These are phyloP conservation scores for Oscheius sp. DNA, from an alignment of 2,888 invertebrate species.

Conservation along the genomic window DNA sequence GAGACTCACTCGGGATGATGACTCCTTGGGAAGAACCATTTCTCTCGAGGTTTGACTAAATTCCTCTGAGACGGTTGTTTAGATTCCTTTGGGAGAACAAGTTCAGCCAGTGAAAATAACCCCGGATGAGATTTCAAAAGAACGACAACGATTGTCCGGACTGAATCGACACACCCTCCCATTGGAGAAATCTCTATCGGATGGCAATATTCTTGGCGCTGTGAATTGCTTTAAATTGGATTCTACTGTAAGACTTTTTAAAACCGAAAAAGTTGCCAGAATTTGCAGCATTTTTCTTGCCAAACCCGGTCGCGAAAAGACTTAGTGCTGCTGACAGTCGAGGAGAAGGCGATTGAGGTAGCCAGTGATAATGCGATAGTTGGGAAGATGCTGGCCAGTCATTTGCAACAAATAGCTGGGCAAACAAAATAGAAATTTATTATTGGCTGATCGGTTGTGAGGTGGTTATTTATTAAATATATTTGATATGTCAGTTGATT, in stretches of 20 bases:
- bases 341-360: slow-evolving; percentile 34
- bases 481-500: slow-evolving; percentile 10
- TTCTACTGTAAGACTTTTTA: not conserved
- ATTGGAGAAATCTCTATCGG: slow-evolving; percentile 23
- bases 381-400: slow-evolving; percentile 39
- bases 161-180: slow-evolving; percentile 46
- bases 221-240: slow-evolving; percentile 34
- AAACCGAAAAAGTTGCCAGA: not conserved
- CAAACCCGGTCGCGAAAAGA: slow-evolving; percentile 55
- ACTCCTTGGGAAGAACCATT: slow-evolving; percentile 35
- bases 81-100: slow-evolving; percentile 56
- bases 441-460: too few relatives aligned
- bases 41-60: slow-evolving; percentile 35
- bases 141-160: slow-evolving; percentile 41
- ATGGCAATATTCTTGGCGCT: slow-evolving; percentile 9
- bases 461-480: too few relatives aligned
- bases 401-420: slow-evolving; percentile 8
- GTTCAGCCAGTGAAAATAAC: slow-evolving; percentile 48
- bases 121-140: slow-evolving; percentile 39
- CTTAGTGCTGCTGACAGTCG: slow-evolving; percentile 37
- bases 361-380: slow-evolving; percentile 51
- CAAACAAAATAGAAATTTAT: not conserved
- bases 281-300: slow-evolving; percentile 37
- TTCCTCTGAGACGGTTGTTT: not conserved
- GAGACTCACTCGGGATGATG: slow-evolving; percentile 32